Evolutionary conservation across 2,113 vertebrate species (phyloP).

Genomic region (Cavia porcellus): DNA sequence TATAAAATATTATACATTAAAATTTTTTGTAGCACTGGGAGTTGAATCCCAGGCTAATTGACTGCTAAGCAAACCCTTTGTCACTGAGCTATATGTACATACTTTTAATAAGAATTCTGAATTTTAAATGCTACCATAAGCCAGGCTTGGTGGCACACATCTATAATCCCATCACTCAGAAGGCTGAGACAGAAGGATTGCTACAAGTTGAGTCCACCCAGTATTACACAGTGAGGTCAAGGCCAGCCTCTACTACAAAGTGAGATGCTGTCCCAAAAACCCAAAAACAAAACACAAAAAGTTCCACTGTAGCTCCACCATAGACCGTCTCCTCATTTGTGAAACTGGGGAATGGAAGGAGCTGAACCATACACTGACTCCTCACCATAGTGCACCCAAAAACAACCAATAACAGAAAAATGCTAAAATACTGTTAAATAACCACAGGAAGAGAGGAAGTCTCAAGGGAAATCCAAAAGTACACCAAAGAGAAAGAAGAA

Average conservation of each 20-base stretch:
- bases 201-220: neutral
- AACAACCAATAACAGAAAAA: neutral
- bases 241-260: too few relatives aligned
- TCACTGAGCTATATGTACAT: neutral
- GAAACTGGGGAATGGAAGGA: conserved; percentile 34
- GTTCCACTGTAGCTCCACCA: neutral
- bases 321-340: neutral
- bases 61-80: neutral
- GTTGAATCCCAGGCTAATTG: neutral
- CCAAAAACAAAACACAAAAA: neutral
- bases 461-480: conserved; percentile 69
- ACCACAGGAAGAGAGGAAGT: conserved; percentile 45
- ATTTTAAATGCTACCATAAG: neutral
- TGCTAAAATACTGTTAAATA: neutral
- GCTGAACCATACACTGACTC: neutral
- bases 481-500: conserved; percentile 53
- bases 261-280: too few relatives aligned
- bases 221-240: neutral
- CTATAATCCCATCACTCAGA: too few relatives aligned
- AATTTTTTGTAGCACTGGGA: neutral
- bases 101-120: neutral
- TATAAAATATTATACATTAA: neutral
- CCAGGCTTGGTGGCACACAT: neutral
- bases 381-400: neutral
- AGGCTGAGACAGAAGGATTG: neutral